These are phyloP conservation scores for Pyrgus malvae DNA, from an alignment of 2,888 invertebrate species.

Conservation along the genomic window DNA sequence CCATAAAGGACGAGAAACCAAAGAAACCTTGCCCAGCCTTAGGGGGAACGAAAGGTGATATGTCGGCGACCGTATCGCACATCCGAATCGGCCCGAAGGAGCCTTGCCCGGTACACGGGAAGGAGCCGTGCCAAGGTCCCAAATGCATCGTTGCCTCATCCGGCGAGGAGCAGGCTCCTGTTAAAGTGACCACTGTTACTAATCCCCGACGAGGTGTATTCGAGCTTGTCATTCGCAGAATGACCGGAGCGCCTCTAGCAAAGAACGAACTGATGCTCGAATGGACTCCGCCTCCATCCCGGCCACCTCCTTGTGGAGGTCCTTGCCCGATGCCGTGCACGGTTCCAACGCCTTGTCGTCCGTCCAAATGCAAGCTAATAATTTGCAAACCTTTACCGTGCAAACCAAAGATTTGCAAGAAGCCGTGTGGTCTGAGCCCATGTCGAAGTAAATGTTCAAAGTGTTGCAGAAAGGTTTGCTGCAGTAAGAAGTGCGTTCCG, in stretches of 20 bases:
- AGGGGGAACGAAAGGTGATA: constrained; percentile 48
- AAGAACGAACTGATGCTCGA: constrained; percentile 72
- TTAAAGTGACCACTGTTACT: constrained; percentile 57
- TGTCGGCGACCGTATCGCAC: constrained; percentile 64
- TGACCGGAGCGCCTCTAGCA: constrained; percentile 67
- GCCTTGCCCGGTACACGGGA: constrained; percentile 57
- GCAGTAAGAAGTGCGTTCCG: constrained; percentile 34
- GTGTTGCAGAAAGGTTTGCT: constrained; percentile 41
- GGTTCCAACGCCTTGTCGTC: constrained; percentile 41
- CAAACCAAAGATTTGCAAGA: constrained; percentile 46
- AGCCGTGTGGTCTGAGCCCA: constrained; percentile 23
- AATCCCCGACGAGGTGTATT: constrained; percentile 73
- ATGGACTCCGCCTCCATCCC: constrained; percentile 67
- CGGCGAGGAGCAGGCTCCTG: constrained; percentile 52
- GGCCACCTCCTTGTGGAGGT: constrained; percentile 44
- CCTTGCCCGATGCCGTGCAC: constrained; percentile 43
- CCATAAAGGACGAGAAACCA: constrained; percentile 51
- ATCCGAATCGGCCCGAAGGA: constrained; percentile 61
- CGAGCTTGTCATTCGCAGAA: constrained; percentile 65
- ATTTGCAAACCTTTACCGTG: constrained; percentile 50
- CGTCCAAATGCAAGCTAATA: constrained; percentile 56
- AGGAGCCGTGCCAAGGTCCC: constrained; percentile 60
- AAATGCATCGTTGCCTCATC: constrained; percentile 53
- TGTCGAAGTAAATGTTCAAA: not conserved
- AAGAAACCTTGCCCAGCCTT: constrained; percentile 46